These are phyloP conservation scores for Eupithecia inturbata DNA, from an alignment of 2,888 invertebrate genomes.

Conservation along the genomic window DNA sequence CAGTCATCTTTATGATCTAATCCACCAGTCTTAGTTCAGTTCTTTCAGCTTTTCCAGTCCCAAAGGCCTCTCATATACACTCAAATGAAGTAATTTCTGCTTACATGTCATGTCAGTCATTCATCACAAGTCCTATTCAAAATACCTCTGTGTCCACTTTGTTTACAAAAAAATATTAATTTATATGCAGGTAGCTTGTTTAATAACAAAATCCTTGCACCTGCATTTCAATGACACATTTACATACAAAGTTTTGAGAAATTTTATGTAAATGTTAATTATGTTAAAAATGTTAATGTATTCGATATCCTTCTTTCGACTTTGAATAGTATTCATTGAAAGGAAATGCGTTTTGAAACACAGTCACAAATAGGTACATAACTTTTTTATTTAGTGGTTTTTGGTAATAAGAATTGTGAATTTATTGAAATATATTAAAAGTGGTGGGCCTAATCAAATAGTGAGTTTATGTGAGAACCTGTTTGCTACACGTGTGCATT, in stretches of 20 bases:
- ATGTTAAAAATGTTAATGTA: constrained; percentile 77
- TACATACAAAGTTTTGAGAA: constrained; percentile 76
- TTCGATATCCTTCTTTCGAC: constrained; percentile 71
- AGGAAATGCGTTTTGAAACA: constrained; percentile 55
- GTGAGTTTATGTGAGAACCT: not conserved
- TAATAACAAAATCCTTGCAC: constrained; percentile 46
- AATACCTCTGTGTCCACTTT: not conserved
- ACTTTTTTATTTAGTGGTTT: constrained; percentile 1
- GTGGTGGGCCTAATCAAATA: not conserved
- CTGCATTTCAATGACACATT: constrained; percentile 71
- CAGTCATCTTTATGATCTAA: not conserved
- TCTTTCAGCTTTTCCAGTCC: not conserved
- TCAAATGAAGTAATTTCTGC: not conserved
- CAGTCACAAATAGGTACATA: not conserved
- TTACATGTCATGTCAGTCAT: not conserved
- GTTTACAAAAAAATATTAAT: not conserved
- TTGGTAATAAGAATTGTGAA: not conserved
- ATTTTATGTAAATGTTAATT: constrained; percentile 68
- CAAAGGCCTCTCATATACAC: not conserved
- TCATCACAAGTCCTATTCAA: not conserved
- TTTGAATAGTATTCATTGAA: constrained; percentile 54
- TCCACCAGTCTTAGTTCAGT: no score
- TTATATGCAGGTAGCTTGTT: not conserved
- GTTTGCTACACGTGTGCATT: not conserved
- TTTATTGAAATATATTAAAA: not conserved